These are phyloP conservation scores for Andrena trimmerana DNA, from an alignment of 2,888 invertebrate species.

Conservation along the genomic window DNA sequence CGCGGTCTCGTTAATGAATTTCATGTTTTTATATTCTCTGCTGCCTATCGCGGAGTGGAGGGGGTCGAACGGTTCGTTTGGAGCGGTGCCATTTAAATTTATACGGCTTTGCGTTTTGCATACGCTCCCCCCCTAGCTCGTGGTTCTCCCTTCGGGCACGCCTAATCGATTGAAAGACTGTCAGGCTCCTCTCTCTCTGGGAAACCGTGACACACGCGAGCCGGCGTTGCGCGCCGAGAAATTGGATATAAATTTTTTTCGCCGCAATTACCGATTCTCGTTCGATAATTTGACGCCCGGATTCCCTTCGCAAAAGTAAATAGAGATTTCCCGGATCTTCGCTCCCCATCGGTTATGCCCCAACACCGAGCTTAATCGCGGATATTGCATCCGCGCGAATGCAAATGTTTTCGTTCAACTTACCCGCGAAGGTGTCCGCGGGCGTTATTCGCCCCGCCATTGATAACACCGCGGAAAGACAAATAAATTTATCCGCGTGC, in stretches of 20 bases:
- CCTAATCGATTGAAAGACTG: conserved; percentile 67
- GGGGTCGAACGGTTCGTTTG: conserved; percentile 40
- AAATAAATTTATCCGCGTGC: conserved; percentile 30
- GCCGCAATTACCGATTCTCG: not conserved
- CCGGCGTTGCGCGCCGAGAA: conserved; percentile 45
- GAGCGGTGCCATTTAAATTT: conserved; percentile 59
- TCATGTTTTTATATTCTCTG: conserved; percentile 9
- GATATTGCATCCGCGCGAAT: not conserved
- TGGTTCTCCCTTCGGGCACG: conserved; percentile 52
- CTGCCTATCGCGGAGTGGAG: not conserved
- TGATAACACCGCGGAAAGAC: conserved; percentile 27
- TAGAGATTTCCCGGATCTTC: not conserved
- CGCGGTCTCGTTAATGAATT: not conserved
- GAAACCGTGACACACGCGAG: conserved; percentile 42
- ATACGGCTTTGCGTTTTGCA: conserved; percentile 61
- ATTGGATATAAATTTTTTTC: conserved; percentile 25
- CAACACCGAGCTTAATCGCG: not conserved
- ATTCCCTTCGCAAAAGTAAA: not conserved
- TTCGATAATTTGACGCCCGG: not conserved
- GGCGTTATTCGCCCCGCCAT: not conserved
- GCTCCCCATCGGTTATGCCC: not conserved
- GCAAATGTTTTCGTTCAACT: not conserved
- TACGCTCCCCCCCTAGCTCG: conserved; percentile 52
- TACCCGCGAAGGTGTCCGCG: not conserved
- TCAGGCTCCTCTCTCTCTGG: conserved; percentile 46